Conservation (phyloP, 2,113 vertebrate species). For the Cryptomyrus ogoouensis region DNA sequence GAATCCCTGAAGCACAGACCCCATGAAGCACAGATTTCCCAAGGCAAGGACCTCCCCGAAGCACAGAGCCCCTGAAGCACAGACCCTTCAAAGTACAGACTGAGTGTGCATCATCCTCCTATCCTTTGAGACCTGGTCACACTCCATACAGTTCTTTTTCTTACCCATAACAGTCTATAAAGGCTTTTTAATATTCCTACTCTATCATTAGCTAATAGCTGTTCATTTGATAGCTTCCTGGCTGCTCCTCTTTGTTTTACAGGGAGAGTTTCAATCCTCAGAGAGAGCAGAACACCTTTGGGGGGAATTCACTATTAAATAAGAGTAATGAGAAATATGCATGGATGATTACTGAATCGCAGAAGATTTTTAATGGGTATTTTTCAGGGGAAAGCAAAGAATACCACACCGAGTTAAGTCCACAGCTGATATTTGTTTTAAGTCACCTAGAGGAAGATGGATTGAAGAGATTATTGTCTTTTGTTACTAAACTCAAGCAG, state of each 20-base stretch:
- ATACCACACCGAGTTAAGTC: background rate
- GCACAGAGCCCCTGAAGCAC: too few species aligned
- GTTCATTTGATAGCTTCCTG: background rate
- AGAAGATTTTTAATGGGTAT: background rate
- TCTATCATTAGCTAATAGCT: background rate
- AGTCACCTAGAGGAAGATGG: background rate
- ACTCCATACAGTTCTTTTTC: background rate
- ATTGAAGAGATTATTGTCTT: conserved; percentile 1
- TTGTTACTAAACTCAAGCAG: background rate
- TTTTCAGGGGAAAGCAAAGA: background rate
- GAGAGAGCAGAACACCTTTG: background rate
- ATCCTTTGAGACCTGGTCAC: background rate
- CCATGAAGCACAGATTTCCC: too few species aligned
- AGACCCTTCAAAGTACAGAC: background rate
- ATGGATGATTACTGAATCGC: background rate
- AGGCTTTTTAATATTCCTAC: background rate
- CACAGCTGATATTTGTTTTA: background rate
- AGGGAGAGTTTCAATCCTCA: background rate
- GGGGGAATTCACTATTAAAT: background rate
- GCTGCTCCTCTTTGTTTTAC: background rate
- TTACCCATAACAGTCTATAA: background rate
- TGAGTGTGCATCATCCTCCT: background rate
- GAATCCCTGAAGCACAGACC: too few species aligned
- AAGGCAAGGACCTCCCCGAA: too few species aligned
- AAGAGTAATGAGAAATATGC: conserved; percentile 4